phyloP scores from a whole-genome alignment of 2,113 vertebrate genomes.

The Dendrocopos noguchii region DNA sequence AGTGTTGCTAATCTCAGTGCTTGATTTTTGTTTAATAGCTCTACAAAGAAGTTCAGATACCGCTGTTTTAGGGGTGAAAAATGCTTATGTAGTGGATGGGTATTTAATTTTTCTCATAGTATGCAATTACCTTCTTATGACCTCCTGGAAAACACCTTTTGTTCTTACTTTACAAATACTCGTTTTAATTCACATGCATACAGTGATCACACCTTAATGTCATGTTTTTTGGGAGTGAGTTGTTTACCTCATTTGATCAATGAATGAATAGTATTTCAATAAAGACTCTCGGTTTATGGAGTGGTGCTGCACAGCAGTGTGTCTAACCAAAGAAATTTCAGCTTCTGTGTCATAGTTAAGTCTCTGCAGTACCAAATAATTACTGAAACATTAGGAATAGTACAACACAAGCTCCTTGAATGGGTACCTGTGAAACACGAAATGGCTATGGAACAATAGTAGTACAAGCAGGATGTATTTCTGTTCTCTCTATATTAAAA shows the following conservation, averaged over 20 bases:
- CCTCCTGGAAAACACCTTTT: not conserved
- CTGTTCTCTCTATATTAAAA: not conserved
- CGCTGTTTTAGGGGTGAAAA: not conserved
- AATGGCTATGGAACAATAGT: not conserved
- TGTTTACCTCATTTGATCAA: not conserved
- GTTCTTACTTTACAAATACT: not conserved
- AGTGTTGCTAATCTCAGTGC: not conserved
- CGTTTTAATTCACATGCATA: not conserved
- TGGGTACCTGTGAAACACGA: not conserved
- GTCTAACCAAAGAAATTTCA: not conserved
- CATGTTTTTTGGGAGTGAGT: not conserved
- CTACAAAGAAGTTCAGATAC: not conserved
- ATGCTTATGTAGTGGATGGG: not conserved
- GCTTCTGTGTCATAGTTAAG: not conserved
- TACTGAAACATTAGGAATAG: not conserved
- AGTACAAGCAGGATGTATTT: not conserved
- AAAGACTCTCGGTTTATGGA: not conserved
- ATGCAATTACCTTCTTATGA: not conserved
- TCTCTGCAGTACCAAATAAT: not conserved
- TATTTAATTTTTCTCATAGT: not conserved
- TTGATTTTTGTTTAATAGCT: not conserved
- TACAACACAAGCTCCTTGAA: not conserved
- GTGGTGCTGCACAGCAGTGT: not conserved
- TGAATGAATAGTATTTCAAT: not conserved
- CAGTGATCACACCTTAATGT: not conserved